phyloP scores from a whole-genome alignment of 2,797 vertebrate species.

The Echeneis naucrates region DNA sequence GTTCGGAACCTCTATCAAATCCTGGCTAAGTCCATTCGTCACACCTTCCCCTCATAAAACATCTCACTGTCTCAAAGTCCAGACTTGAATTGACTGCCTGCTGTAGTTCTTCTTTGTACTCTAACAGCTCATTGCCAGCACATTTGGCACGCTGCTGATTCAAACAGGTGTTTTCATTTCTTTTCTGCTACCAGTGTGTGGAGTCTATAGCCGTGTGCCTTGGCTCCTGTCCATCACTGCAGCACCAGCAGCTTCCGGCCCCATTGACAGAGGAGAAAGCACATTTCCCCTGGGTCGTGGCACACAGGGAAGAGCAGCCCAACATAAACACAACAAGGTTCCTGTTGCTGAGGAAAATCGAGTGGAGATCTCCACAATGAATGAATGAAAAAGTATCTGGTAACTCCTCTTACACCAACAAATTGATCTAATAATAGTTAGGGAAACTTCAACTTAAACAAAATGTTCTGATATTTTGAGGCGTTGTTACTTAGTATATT shows the following conservation, averaged over 20 bases:
- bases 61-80: not conserved
- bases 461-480: not conserved
- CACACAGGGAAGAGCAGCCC: slow-evolving; percentile 44
- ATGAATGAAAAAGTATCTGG: not conserved
- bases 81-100: not conserved
- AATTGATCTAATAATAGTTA: slow-evolving; percentile 1
- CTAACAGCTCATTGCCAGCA: slow-evolving; percentile 1
- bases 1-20: not conserved
- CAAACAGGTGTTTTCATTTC: slow-evolving; percentile 63
- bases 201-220: slow-evolving; percentile 41
- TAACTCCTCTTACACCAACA: slow-evolving; percentile 5
- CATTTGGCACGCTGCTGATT: slow-evolving; percentile 46
- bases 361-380: not conserved
- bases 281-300: slow-evolving; percentile 71
- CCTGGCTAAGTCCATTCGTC: not conserved
- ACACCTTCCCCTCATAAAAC: not conserved
- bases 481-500: not conserved
- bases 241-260: slow-evolving; percentile 19
- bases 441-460: not conserved
- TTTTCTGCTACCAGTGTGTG: slow-evolving; percentile 35
- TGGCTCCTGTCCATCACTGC: slow-evolving; percentile 39
- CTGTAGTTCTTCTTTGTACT: not conserved
- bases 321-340: slow-evolving; percentile 62
- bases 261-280: slow-evolving; percentile 25
- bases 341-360: slow-evolving; percentile 8